phyloP scores from a whole-genome alignment of 1,140 invertebrate species.

The Argopecten irradians region DNA sequence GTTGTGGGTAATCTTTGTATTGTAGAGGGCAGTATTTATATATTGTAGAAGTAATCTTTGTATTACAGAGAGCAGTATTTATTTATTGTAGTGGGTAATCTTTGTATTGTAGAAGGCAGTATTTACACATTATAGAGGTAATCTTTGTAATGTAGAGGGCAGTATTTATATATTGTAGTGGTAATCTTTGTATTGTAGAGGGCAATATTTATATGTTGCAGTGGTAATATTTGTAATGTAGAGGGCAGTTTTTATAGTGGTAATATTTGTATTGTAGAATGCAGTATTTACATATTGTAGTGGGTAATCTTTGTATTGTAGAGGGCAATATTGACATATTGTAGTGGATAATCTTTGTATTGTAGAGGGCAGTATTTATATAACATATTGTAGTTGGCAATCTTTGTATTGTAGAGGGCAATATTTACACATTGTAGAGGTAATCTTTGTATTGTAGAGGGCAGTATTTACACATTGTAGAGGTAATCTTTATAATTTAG shows the following conservation, averaged over 20 bases:
- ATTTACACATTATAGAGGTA: background rate
- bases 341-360: background rate
- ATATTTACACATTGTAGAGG: background rate
- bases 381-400: background rate
- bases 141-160: constrained; percentile 45
- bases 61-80: background rate
- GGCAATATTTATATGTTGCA: background rate
- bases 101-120: background rate
- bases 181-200: background rate
- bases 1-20: background rate
- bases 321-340: background rate
- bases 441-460: background rate
- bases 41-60: background rate
- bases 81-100: background rate
- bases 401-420: background rate
- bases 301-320: constrained; percentile 10
- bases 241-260: background rate
- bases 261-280: background rate
- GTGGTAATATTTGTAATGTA: background rate
- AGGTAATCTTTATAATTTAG: background rate
- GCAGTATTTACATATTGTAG: constrained; percentile 10
- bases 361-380: background rate
- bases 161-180: no score
- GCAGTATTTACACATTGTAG: background rate
- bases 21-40: constrained; percentile 4